Evolutionary conservation across 2,888 invertebrate species (phyloP), one percentile per base, ranked within the genome.

Genomic region (Dromius quadrimaculatus): DNA sequence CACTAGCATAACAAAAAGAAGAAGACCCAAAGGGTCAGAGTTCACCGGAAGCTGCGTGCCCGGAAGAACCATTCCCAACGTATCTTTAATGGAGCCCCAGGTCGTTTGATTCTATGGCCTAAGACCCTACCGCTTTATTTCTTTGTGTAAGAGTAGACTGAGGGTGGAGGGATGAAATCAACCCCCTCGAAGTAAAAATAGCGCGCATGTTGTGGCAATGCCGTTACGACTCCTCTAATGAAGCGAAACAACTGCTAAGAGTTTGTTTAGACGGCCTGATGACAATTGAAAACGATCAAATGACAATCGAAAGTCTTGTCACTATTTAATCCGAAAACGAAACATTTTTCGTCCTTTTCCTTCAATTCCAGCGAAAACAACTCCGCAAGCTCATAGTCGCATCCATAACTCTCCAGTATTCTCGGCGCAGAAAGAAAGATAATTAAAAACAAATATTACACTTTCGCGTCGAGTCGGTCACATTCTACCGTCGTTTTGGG

Each of bases 31-130:
- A 13, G 34, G 64, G 34, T 32, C 50, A 64, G 38, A 64, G 64
- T 64, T 64, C 64, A 47, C 47, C 45, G 47, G 64, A 47, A 47
- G 38, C 22, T 65, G 50, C 65, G 50, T 65, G 65, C 65, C 20
- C 9, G 54, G 22, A 54, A 15, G 57, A 66, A 66, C 22, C 54
- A 62, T 62, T 70, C 61, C 61, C 32, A 36, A 45, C 69, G 62
- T 47, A 70, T 70, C 69, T 61, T 70, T 70, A 70, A 70, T 70
- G 69, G 69, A 70, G 61, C 45, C 62, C 66, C 62, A 20, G 61
- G 61, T 70, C 69, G 62, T 70, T 70, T 70, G 69, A 70, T 70
- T 70, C 69, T 70, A 70, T 70, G 69, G 62, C 69, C 69, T 70
- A 36, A 70, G 69, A 70, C 69, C 68, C 61, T 70, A 28, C 47